Percentiles rank a stretch among this genome's conserved stretches.
Evolutionary conservation across 2,113 vertebrate genomes (phyloP).

Genomic region (Stomatorhinus ivindoensis): DNA sequence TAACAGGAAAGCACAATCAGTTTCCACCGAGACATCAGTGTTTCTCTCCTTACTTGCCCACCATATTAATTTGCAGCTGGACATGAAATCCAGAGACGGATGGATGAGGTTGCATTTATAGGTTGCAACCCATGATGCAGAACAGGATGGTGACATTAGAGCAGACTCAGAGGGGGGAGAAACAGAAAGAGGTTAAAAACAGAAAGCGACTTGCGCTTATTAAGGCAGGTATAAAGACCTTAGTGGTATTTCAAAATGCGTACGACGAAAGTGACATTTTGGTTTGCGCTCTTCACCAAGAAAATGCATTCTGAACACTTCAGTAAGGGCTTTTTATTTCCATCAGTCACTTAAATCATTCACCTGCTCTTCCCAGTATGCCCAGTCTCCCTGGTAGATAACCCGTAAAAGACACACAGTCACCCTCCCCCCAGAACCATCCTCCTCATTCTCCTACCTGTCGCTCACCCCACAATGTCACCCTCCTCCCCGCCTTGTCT

Average conservation of each 20-base stretch:
- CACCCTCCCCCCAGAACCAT: background rate
- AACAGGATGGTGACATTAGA: background rate
- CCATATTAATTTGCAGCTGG: background rate
- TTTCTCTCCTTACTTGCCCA: background rate
- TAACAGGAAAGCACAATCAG: slow-evolving; percentile 10
- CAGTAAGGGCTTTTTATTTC: background rate
- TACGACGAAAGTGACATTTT: background rate
- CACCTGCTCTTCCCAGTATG: background rate
- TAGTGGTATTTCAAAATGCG: background rate
- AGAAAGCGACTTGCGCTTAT: background rate
- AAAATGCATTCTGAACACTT: background rate
- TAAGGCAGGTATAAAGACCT: background rate
- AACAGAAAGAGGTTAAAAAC: background rate
- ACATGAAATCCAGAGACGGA: background rate
- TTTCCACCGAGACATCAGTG: background rate
- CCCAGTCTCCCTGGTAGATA: background rate
- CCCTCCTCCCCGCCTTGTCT: background rate
- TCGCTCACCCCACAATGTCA: background rate
- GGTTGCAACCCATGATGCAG: background rate
- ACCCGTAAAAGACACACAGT: background rate
- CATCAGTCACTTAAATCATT: background rate
- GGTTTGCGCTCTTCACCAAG: background rate
- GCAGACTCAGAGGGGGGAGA: background rate
- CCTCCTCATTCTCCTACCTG: background rate
- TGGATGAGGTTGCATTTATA: background rate